phyloP scores from a whole-genome alignment of 1,140 invertebrate species.

The Bombus confusus region DNA sequence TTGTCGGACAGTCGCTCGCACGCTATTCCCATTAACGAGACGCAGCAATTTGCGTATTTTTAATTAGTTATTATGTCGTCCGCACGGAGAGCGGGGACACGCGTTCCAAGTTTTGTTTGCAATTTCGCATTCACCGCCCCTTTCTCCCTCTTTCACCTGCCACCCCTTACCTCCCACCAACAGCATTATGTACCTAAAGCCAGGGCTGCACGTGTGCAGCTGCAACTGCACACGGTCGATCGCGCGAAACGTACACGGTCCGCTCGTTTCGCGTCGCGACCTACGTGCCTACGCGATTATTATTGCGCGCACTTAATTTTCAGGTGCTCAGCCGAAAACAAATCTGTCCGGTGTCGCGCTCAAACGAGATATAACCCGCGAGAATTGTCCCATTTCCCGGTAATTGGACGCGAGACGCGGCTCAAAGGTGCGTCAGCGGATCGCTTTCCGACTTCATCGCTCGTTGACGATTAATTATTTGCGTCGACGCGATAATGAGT shows the following conservation, averaged over 20 bases:
- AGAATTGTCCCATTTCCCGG: background rate
- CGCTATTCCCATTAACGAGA: constrained; percentile 35
- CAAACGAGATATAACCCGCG: background rate
- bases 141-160: background rate
- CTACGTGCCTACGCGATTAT: constrained; percentile 49
- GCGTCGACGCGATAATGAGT: constrained; percentile 18
- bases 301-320: constrained; percentile 51
- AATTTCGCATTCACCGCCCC: constrained; percentile 52
- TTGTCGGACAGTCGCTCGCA: background rate
- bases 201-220: constrained; percentile 38
- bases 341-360: background rate
- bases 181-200: background rate
- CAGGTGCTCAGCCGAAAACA: constrained; percentile 35
- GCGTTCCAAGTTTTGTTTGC: constrained; percentile 63
- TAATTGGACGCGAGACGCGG: constrained; percentile 15
- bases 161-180: background rate
- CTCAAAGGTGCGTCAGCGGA: constrained; percentile 11
- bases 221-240: constrained; percentile 46
- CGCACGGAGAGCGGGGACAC: background rate
- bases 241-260: constrained; percentile 32
- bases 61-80: constrained; percentile 69
- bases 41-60: constrained; percentile 62
- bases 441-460: constrained; percentile 30
- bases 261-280: constrained; percentile 19
- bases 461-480: constrained; percentile 38